phyloP scores from a whole-genome alignment of 2,113 vertebrate genomes.

The Amazona vittata region DNA sequence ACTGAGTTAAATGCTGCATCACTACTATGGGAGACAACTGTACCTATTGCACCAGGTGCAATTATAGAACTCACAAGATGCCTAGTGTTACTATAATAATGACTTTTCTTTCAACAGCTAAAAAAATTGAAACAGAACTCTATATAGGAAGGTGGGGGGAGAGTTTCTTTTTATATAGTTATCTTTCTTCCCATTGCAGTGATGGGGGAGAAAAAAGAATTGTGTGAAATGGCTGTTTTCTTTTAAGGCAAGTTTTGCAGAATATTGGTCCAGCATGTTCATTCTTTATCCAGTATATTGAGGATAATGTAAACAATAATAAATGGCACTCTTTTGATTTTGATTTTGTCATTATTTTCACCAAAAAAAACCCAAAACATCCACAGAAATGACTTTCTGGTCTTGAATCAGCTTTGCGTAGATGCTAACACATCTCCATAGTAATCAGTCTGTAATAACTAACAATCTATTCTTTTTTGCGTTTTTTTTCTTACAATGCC shows the following conservation, averaged over 20 bases:
- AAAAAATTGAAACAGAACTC: neutral
- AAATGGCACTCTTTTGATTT: neutral
- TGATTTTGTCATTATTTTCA: neutral
- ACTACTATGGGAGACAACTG: neutral
- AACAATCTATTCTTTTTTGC: neutral
- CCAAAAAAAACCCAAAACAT: neutral
- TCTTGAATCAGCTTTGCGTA: neutral
- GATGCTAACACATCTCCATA: neutral
- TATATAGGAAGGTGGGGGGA: neutral
- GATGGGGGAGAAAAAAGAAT: neutral
- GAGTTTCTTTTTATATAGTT: neutral
- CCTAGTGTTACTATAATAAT: neutral
- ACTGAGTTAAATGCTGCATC: conserved; percentile 10
- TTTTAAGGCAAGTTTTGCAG: neutral
- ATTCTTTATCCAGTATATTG: neutral
- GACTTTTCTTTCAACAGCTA: conserved; percentile 1
- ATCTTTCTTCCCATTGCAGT: neutral
- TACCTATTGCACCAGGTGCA: neutral
- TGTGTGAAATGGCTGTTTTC: neutral
- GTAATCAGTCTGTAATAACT: conserved; percentile 1
- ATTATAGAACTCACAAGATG: conserved; percentile 6
- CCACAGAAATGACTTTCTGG: neutral
- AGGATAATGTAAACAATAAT: neutral
- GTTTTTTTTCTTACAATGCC: neutral
- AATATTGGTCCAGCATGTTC: neutral